Base-by-base conservation (phyloP, 1,140 invertebrate genomes). In the Drosophila sp. region DNA sequence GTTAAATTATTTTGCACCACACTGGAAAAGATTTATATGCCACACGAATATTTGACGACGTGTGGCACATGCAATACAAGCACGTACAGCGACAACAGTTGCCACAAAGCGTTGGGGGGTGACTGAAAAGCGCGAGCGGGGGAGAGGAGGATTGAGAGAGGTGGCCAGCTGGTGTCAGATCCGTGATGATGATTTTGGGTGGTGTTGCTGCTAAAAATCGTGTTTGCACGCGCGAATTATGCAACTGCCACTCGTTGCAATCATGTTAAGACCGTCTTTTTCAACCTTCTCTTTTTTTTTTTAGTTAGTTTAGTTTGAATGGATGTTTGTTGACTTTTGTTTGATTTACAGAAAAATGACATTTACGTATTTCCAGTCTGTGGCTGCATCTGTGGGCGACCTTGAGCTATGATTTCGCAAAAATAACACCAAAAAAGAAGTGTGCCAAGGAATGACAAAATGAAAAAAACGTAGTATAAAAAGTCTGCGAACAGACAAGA, bases 1-100 rank as follows among this genome's bases (percentile, higher is more conserved):
- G 66, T 62, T 69, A 69, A 69, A 72, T 59, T 72, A 72, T 73
- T 73, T 73, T 61, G 48, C 46, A 56, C 9, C 54, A 46, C 64
- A 62, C 50, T 62, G 48, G 14, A 73, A 54, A 73, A 69, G 72
- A 74, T 74, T 70, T 74, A 74, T 74, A 65, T 51, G 65, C 57
- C 58, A 29, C 66, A 70, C 66, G 72, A 74, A 70, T 70, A 74
- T 63, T 70, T 69, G 54, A 67, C 63, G 63, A 67, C 65, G 63
- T 72, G 63, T 70, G 58, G 57, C 72, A 63, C 21, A 70, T 62
- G 65, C 57, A 69, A 69, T 32, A 67, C 50, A 61, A 13, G 48
- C 36, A 54, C 27, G 59, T 29, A 18, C 21, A 32, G 16, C 2
- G 43, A 36, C 34, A 29, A 36, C 34, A 29, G 46, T 7, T 51